Conservation (phyloP, 2,797 vertebrate species). For the Poeciliopsis gracilis region DNA sequence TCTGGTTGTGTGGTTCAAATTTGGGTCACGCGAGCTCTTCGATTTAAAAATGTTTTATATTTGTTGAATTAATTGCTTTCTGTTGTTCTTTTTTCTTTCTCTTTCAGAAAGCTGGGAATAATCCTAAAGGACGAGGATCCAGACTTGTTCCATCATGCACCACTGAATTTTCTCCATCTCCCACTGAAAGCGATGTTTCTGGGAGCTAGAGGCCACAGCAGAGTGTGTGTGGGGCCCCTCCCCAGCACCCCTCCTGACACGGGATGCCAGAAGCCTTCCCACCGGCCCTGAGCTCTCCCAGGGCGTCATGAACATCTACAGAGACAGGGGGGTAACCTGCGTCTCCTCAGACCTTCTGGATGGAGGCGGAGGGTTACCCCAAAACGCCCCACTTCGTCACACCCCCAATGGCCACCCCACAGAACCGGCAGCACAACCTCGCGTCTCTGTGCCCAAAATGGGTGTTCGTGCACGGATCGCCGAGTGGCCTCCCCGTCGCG, state of each 20-base stretch:
- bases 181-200: conserved; percentile 71
- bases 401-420: conserved; percentile 80
- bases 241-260: conserved; percentile 62
- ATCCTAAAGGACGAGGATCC: conserved; percentile 7
- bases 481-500: conserved; percentile 92
- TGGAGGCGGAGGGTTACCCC: conserved; percentile 63
- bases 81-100: neutral
- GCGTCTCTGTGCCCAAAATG: conserved; percentile 90
- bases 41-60: conserved; percentile 22
- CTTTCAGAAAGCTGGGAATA: conserved; percentile 34
- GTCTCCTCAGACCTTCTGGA: conserved; percentile 82
- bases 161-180: conserved; percentile 49
- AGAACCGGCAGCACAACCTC: conserved; percentile 63
- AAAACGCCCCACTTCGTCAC: conserved; percentile 73
- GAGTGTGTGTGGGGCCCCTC: conserved; percentile 61
- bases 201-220: conserved; percentile 60
- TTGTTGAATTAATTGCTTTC: conserved; percentile 22
- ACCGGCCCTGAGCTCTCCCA: conserved; percentile 69
- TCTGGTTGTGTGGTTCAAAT: conserved; percentile 18
- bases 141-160: conserved; percentile 45
- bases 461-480: conserved; percentile 91
- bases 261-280: conserved; percentile 75
- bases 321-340: conserved; percentile 81
- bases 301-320: conserved; percentile 74
- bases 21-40: conserved; percentile 22